These are phyloP conservation scores for Lucilia sericata DNA, from an alignment of 1,140 invertebrate genomes.

Conservation along the genomic window DNA sequence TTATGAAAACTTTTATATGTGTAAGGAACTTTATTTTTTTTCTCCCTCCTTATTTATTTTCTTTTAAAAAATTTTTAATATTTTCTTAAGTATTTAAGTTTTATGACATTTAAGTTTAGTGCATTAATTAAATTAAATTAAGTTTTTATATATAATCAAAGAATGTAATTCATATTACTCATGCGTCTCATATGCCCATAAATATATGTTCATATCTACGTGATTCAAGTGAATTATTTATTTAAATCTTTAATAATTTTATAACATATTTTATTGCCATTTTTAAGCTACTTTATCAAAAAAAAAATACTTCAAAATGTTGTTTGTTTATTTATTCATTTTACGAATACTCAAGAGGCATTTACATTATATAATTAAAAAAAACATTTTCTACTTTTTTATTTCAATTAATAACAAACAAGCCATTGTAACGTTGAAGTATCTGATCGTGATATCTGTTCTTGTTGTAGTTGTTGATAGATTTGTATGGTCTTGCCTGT, in stretches of 20 bases:
- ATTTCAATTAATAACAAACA: conserved; percentile 18
- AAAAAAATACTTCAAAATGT: too few species aligned
- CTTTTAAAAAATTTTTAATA: not conserved
- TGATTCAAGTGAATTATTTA: too few species aligned
- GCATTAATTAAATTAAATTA: not conserved
- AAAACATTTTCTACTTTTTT: not conserved
- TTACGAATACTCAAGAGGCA: not conserved
- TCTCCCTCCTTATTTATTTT: not conserved
- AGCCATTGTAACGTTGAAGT: not conserved
- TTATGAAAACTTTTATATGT: not conserved
- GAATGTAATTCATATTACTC: too few species aligned
- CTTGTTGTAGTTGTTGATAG: not conserved
- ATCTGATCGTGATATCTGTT: not conserved
- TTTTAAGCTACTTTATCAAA: too few species aligned
- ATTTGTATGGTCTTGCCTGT: not conserved
- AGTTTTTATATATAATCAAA: too few species aligned
- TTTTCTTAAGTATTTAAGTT: not conserved
- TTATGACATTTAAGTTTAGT: not conserved
- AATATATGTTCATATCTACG: too few species aligned
- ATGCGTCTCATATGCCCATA: too few species aligned
- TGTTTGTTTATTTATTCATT: not conserved
- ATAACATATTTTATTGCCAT: too few species aligned
- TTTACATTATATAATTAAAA: conserved; percentile 10
- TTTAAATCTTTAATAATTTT: too few species aligned
- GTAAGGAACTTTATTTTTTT: not conserved